These are phyloP conservation scores for Diploptera punctata DNA, from an alignment of 2,888 invertebrate genomes.

Conservation along the genomic window DNA sequence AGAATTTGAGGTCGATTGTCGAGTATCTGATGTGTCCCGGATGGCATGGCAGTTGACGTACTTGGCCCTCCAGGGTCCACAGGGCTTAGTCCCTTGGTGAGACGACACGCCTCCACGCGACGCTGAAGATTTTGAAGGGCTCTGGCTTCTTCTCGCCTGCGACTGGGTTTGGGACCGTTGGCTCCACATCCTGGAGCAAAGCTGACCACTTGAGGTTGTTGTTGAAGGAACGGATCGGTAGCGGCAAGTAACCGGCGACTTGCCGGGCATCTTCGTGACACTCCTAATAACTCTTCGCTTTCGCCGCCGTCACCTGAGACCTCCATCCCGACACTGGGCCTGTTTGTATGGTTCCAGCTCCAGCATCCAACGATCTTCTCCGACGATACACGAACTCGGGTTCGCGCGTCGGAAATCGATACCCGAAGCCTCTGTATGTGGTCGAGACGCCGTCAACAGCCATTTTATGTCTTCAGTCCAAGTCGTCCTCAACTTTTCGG, in stretches of 20 bases:
- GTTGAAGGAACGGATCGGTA: background rate
- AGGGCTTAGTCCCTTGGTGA: conserved; percentile 60
- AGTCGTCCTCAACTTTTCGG: too few relatives aligned
- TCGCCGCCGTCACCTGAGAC: conserved; percentile 1
- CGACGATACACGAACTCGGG: background rate
- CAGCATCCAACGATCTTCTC: conserved; percentile 15
- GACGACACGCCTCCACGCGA: conserved; percentile 65
- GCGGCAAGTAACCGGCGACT: conserved; percentile 50
- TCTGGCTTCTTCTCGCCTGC: conserved; percentile 70
- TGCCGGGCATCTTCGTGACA: conserved; percentile 47
- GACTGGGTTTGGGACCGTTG: conserved; percentile 65
- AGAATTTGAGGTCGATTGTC: conserved; percentile 68
- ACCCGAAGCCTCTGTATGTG: background rate
- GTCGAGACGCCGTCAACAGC: background rate
- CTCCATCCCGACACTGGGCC: conserved; percentile 4
- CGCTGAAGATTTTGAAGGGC: conserved; percentile 73
- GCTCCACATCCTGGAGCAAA: conserved; percentile 49
- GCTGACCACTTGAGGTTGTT: conserved; percentile 36
- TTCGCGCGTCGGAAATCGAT: conserved; percentile 7
- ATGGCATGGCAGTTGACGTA: conserved; percentile 50
- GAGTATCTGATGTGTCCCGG: conserved; percentile 57
- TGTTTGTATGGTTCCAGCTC: background rate
- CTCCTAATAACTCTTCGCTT: background rate
- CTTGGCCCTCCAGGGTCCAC: conserved; percentile 53
- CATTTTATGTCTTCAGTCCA: conserved; percentile 6